Base-by-base conservation (phyloP, 2,888 invertebrate species). In the Drosophila engyochracea region DNA sequence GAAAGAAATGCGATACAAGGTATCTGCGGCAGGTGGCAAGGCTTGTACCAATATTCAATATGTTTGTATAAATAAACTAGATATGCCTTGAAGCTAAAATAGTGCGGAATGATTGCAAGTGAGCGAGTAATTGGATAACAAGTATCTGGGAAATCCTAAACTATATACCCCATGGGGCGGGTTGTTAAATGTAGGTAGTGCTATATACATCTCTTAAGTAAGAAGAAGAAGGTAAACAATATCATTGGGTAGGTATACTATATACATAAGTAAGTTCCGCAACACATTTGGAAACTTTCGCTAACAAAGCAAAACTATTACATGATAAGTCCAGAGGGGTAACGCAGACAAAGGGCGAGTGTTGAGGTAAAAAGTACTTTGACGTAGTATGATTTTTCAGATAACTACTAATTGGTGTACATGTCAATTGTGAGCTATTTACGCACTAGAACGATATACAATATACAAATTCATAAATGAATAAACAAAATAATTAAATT, bases 401-500 rank as follows among this genome's bases (percentile, higher is more conserved):
- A 55, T 65, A 55, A 9, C 22, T 22, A 39, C 14, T 55, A 52
- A 54, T 49, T 55, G 65, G n/a, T 37, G 67, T 63, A 39, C 65
- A 28, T n/a, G 31, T 22, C 35, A 49, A 58, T 55, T 41, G 54
- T 16, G 37, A 22, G 19, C 47, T 41, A 52, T 73, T 76, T 76
- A 76, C 60, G 61, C 25, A 66, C 62, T 66, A n/a, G 19, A 63
- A 33, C 51, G 52, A 60, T 77, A 77, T 62, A 49, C 54, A 39
- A 31, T 64, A 53, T 52, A 66, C 53, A 67, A 67, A 9, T 9
- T 47, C 69, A 69, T 64, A 80, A 76, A 80, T 62, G 70, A 73
- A 80, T 76, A 85, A 85, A 74, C 80, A 79, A 65, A 66, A 72
- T 72, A 75, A 85, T 78, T 74, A 72, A 85, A 85, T 88, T 83